A percentile compares a stretch with the other conserved stretches of the same genome.
phyloP scores from a whole-genome alignment of 1,140 invertebrate genomes.

The Drosophila lacteicornis region DNA sequence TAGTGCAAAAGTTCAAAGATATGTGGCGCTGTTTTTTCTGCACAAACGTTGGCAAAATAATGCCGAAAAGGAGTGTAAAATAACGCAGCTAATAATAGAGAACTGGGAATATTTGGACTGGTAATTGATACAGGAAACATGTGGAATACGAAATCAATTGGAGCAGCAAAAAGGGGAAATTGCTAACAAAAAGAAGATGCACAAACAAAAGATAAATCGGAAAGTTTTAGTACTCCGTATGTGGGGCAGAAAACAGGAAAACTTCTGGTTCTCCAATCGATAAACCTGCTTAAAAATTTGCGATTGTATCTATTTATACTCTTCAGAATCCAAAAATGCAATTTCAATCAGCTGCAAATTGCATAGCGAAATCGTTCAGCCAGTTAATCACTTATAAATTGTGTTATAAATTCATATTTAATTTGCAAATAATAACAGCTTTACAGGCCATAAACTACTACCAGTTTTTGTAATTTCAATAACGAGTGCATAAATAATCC shows the following conservation, averaged over 20 bases:
- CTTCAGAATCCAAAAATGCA: not conserved
- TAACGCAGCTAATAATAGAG: constrained; percentile 27
- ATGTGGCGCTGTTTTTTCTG: constrained; percentile 1
- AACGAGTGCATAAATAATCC: not conserved
- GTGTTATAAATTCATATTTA: not conserved
- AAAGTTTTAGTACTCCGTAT: constrained; percentile 8
- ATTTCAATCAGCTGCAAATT: not conserved
- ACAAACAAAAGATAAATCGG: constrained; percentile 19
- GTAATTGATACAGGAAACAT: constrained; percentile 40
- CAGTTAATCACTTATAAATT: not conserved
- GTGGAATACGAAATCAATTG: constrained; percentile 42
- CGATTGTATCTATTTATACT: not conserved
- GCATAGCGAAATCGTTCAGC: not conserved
- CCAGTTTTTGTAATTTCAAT: not conserved
- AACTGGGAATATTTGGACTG: constrained; percentile 3
- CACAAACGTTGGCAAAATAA: constrained; percentile 13
- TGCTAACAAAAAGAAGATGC: constrained; percentile 1
- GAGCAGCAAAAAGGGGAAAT: constrained; percentile 11
- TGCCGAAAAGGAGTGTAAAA: constrained; percentile 2
- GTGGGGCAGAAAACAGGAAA: constrained; percentile 10
- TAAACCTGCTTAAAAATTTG: not conserved
- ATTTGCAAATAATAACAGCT: constrained; percentile 4
- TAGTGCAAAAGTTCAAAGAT: constrained; percentile 75
- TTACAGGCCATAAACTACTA: not conserved
- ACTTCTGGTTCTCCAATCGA: not conserved